A percentile compares a stretch with the other conserved stretches of the same genome.
Evolutionary conservation across 2,113 vertebrate genomes (phyloP).

Genomic region (Xyliphius kryptos): DNA sequence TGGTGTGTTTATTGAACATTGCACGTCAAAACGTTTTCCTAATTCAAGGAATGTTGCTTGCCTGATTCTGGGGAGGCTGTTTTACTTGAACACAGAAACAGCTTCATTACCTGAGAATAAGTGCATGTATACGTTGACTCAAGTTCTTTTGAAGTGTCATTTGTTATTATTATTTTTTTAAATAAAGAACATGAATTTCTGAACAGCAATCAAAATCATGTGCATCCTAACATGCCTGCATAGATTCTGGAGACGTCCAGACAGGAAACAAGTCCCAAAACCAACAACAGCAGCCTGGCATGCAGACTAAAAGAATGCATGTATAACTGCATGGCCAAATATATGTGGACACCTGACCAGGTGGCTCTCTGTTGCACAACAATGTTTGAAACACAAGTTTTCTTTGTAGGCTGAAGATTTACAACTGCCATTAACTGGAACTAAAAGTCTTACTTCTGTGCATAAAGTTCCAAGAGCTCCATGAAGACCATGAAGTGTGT

Average conservation of each 20-base stretch:
- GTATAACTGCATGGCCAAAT: too few relatives aligned
- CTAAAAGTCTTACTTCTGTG: too few relatives aligned
- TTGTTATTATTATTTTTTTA: conserved; percentile 6
- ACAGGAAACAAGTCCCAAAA: background rate
- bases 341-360: too few relatives aligned
- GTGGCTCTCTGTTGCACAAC: too few relatives aligned
- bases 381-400: too few relatives aligned
- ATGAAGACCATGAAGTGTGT: too few relatives aligned
- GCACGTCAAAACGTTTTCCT: conserved; percentile 14
- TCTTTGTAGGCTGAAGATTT: too few relatives aligned
- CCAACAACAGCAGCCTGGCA: background rate
- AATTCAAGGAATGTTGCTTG: conserved; percentile 15
- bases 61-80: conserved; percentile 6
- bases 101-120: background rate
- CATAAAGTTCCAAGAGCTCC: too few relatives aligned
- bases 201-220: conserved; percentile 8
- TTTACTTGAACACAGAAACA: conserved; percentile 17
- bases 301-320: too few relatives aligned
- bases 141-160: conserved; percentile 17
- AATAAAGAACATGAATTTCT: conserved; percentile 3
- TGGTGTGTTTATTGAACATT: background rate
- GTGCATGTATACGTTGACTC: background rate
- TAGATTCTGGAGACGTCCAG: too few relatives aligned
- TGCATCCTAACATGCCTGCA: conserved; percentile 10
- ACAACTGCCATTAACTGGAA: too few relatives aligned